Evolutionary conservation across 1,140 invertebrate species (phyloP).

Genomic region (Telenomus remus): DNA sequence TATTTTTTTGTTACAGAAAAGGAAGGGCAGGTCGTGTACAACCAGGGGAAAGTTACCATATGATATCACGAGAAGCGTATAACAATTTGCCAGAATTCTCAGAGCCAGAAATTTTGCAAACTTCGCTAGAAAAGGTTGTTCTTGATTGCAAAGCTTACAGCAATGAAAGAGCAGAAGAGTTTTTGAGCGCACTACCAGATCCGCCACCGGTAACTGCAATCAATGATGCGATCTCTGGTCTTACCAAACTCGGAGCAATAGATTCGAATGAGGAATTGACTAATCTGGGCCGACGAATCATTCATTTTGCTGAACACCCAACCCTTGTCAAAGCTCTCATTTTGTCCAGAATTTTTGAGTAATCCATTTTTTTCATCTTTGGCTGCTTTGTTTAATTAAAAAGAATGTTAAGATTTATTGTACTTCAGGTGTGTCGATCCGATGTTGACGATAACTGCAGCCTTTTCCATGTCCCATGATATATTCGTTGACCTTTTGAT

Average conservation of each 20-base stretch:
- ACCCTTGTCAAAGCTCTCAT: constrained; percentile 77
- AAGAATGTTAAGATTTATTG: not conserved
- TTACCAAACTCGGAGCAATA: constrained; percentile 76
- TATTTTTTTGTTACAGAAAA: constrained; percentile 62
- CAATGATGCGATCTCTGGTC: constrained; percentile 73
- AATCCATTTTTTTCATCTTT: constrained; percentile 27
- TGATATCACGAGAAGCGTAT: constrained; percentile 78
- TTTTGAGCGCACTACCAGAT: constrained; percentile 77
- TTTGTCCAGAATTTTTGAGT: constrained; percentile 75
- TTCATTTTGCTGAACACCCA: constrained; percentile 76
- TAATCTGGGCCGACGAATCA: constrained; percentile 76
- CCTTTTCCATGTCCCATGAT: constrained; percentile 61
- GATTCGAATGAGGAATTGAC: constrained; percentile 78
- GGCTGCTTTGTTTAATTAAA: not conserved
- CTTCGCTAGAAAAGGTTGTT: constrained; percentile 80
- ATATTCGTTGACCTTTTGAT: constrained; percentile 62
- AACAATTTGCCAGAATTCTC: constrained; percentile 75
- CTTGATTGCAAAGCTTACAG: constrained; percentile 78
- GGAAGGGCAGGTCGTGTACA: constrained; percentile 83
- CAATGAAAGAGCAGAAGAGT: constrained; percentile 73
- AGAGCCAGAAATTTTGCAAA: constrained; percentile 79
- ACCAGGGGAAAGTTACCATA: constrained; percentile 86
- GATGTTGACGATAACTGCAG: constrained; percentile 65
- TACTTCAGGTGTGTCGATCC: constrained; percentile 71
- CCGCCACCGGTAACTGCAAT: constrained; percentile 75